Evolutionary conservation across 2,888 invertebrate genomes (phyloP), one percentile per base, ranked within the genome.

Genomic region (Fragum sueziense): DNA sequence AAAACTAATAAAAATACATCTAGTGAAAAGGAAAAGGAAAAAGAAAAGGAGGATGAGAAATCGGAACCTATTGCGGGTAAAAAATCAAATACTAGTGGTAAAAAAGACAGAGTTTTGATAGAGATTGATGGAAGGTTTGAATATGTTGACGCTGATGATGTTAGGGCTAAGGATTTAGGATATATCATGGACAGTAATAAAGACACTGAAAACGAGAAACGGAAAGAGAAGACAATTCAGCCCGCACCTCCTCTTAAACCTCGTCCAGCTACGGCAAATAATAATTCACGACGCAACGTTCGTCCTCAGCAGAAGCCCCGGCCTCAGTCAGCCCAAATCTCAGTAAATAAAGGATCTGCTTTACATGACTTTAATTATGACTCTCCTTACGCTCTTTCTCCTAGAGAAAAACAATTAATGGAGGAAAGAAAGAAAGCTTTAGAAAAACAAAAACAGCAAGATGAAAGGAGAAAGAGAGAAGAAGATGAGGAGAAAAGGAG

Each of bases 41-140:
- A 34, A 29, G 82, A 83, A 20, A 85, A 84, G 71, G 70, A 77
- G 33, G 78, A 81, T 54, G 77, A 76, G 14, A 80, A 84, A 29
- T 72, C 80, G n/a, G 85, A 83, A 51, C 74, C 71, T 25, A 76
- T 78, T 65, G 70, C 73, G 17, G 34, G 52, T 54, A 77, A 79
- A 65, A 79, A 84, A 82, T 81, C 84, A 77, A 81, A 73, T 74
- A 29, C 70, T 37, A 52, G 72, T 2, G 73, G 74, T 4, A 84
- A 87, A n/a, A 89, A 90, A 61, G 87, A 91, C 52, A 89, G 90
- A 79, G 90, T 92, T 72, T 85, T 93, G 54, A 88, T 92, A 6
- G 92, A 93, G 84, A 75, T 88, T 61, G 91, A 90, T 74, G 92
- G 92, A 34, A 90, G 89, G 70, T 92, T 92, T 88, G 88, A 91